Conservation (phyloP, 1,140 invertebrate species). For the Andrena cerasifolii region DNA sequence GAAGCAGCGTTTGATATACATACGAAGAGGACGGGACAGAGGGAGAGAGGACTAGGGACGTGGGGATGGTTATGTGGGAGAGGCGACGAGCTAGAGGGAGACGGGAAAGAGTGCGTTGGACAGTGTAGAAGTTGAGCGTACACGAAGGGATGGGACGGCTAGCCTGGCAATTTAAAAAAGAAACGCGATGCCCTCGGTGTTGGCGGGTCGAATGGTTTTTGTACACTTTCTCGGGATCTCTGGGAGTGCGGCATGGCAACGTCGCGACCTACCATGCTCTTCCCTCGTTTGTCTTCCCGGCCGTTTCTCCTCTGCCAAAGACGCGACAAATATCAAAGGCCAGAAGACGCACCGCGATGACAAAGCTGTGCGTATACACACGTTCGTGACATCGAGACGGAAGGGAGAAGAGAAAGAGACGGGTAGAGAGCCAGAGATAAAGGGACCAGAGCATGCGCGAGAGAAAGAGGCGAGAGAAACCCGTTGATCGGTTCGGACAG, state of each 20-base stretch:
- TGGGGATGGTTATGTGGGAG: neutral
- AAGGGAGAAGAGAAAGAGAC: conserved; percentile 24
- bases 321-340: conserved; percentile 57
- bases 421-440: conserved; percentile 2
- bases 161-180: conserved; percentile 52
- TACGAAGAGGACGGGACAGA: conserved; percentile 7
- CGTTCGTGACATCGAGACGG: conserved; percentile 27
- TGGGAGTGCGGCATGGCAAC: conserved; percentile 72
- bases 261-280: conserved; percentile 66
- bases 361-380: conserved; percentile 44
- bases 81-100: too few relatives aligned
- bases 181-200: conserved; percentile 53
- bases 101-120: conserved; percentile 1
- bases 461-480: neutral
- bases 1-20: conserved; percentile 14
- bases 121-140: conserved; percentile 30
- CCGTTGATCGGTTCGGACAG: conserved; percentile 22
- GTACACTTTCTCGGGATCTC: conserved; percentile 52
- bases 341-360: conserved; percentile 43
- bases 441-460: conserved; percentile 35
- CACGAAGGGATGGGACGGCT: conserved; percentile 41
- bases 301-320: conserved; percentile 51
- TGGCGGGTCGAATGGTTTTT: conserved; percentile 58
- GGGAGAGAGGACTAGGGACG: neutral
- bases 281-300: conserved; percentile 52